These are phyloP conservation scores for Endotricha flammealis DNA, from an alignment of 2,888 invertebrate genomes.

Conservation along the genomic window DNA sequence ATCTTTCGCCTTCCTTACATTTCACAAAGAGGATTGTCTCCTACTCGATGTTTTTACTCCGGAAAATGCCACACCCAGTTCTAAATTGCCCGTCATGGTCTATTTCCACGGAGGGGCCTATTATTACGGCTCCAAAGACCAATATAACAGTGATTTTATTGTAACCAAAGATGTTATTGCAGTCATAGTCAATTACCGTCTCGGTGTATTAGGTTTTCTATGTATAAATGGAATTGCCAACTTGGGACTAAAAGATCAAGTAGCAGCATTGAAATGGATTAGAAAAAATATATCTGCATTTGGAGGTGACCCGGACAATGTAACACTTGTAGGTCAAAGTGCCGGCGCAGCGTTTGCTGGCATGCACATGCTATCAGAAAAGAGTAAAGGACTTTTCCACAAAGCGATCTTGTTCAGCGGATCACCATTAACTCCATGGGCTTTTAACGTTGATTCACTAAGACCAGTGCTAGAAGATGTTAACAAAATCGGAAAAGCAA, in stretches of 20 bases:
- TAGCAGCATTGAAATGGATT: constrained; percentile 65
- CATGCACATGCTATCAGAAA: constrained; percentile 54
- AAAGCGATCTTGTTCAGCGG: constrained; percentile 63
- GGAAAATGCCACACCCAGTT: constrained; percentile 22
- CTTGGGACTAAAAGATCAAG: constrained; percentile 62
- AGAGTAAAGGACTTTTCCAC: constrained; percentile 56
- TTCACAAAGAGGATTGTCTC: constrained; percentile 57
- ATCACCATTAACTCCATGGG: constrained; percentile 53
- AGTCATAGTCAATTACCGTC: constrained; percentile 57
- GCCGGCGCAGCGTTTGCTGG: constrained; percentile 58
- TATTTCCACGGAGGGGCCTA: constrained; percentile 67
- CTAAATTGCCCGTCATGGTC: constrained; percentile 52
- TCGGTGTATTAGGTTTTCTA: constrained; percentile 60
- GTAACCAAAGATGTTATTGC: constrained; percentile 52
- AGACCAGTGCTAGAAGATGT: constrained; percentile 47
- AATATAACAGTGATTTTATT: constrained; percentile 62
- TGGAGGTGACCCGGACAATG: constrained; percentile 66
- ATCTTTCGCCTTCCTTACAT: constrained; percentile 33
- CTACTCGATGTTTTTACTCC: constrained; percentile 57
- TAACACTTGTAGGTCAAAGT: constrained; percentile 63
- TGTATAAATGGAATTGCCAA: constrained; percentile 58
- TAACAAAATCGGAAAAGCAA: constrained; percentile 37
- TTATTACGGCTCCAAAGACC: constrained; percentile 59
- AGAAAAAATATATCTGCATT: constrained; percentile 54
- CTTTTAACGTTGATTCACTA: constrained; percentile 49